A percentile compares a stretch with the other conserved stretches of the same genome.
phyloP scores from a whole-genome alignment of 2,113 vertebrate genomes.

The Colaptes auratus region DNA sequence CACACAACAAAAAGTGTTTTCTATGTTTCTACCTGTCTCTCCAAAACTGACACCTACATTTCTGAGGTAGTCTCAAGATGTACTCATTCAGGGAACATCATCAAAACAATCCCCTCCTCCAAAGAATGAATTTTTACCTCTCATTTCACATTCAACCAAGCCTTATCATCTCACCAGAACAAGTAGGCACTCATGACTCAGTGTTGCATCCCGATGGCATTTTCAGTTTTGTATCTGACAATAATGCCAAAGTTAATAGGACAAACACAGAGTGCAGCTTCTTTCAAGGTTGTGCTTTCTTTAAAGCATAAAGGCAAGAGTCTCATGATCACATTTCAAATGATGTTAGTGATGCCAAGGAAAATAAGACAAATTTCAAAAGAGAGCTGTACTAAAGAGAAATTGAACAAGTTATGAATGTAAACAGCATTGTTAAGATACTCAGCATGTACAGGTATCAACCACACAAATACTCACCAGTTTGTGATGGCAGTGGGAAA shows the following conservation, averaged over 20 bases:
- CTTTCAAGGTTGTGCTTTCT: not conserved
- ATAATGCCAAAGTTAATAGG: not conserved
- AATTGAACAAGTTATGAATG: not conserved
- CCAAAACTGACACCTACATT: not conserved
- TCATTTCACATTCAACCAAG: not conserved
- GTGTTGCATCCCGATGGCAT: not conserved
- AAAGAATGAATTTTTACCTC: not conserved
- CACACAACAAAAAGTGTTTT: not conserved
- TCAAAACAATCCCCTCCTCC: not conserved
- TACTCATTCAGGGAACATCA: not conserved
- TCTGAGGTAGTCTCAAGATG: not conserved
- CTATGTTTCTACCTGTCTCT: not conserved
- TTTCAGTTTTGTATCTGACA: not conserved
- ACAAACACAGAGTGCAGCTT: not conserved
- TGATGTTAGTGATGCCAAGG: not conserved
- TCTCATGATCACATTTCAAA: not conserved
- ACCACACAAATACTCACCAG: conserved; percentile 81
- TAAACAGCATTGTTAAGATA: not conserved
- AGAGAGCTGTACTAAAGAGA: not conserved
- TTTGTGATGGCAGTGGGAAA: conserved; percentile 87
- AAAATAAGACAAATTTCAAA: conserved; percentile 1
- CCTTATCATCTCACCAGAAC: not conserved
- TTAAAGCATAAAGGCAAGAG: not conserved
- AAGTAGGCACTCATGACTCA: not conserved
- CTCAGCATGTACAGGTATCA: not conserved